Conservation (phyloP, 2,113 vertebrate species). For the Podarcis cretensis region DNA sequence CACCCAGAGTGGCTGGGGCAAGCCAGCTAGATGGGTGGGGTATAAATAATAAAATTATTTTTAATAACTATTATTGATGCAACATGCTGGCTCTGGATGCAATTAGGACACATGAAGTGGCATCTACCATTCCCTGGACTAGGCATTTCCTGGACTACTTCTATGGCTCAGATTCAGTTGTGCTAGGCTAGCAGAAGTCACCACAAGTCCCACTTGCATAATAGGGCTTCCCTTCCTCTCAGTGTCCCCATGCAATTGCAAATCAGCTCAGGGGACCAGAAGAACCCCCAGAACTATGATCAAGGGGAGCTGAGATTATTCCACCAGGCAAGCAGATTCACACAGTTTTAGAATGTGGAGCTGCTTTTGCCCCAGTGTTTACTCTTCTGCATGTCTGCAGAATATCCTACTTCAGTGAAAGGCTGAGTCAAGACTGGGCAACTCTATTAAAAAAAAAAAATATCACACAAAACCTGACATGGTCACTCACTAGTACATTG, state of each 20-base stretch:
- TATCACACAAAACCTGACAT: neutral
- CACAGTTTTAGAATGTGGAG: neutral
- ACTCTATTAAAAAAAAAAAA: neutral
- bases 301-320: too few species aligned
- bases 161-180: too few species aligned
- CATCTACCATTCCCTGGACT: neutral
- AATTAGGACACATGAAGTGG: neutral
- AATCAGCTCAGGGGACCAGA: too few species aligned
- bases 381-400: neutral
- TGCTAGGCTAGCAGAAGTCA: too few species aligned
- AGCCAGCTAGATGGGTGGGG: too few species aligned
- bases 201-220: too few species aligned
- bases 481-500: neutral
- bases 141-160: neutral
- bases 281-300: too few species aligned
- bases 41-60: too few species aligned
- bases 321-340: neutral
- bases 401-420: neutral
- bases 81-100: neutral
- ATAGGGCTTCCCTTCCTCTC: too few species aligned
- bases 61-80: neutral
- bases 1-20: too few species aligned
- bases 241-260: too few species aligned
- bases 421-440: slow-evolving; percentile 4
- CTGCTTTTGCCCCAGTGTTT: neutral